A percentile compares a stretch with the other conserved stretches of the same genome.
These are phyloP conservation scores for Platycheirus albimanus DNA, from an alignment of 2,888 invertebrate genomes.

Conservation along the genomic window DNA sequence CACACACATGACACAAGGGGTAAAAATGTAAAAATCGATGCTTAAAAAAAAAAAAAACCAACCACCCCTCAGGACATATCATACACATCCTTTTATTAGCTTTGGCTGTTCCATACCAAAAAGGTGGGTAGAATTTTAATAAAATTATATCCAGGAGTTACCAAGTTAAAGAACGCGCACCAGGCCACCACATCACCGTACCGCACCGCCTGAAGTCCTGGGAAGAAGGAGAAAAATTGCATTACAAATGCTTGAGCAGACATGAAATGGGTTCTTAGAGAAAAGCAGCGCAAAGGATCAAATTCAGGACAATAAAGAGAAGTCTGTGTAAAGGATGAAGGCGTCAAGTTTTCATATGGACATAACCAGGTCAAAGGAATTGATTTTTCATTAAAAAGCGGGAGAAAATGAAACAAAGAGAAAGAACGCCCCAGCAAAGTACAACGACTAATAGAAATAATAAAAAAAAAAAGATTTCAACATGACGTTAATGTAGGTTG, in stretches of 20 bases:
- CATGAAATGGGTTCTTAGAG: slow-evolving; percentile 14
- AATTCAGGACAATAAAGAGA: slow-evolving; percentile 6
- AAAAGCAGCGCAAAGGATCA: background rate
- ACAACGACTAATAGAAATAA: slow-evolving; percentile 3
- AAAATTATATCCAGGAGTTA: slow-evolving; percentile 36
- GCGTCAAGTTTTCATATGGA: slow-evolving; percentile 67
- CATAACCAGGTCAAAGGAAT: slow-evolving; percentile 73
- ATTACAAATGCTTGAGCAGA: slow-evolving; percentile 58
- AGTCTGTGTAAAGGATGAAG: slow-evolving; percentile 33
- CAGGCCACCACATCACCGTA: background rate
- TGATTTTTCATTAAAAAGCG: slow-evolving; percentile 68
- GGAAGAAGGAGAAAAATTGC: slow-evolving; percentile 48
- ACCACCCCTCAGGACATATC: background rate
- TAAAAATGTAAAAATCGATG: slow-evolving; percentile 66
- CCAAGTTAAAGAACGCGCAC: background rate
- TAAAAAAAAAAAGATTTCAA: slow-evolving; percentile 18
- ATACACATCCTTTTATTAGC: slow-evolving; percentile 23
- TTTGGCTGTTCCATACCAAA: background rate
- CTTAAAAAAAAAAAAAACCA: background rate
- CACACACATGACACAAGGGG: background rate
- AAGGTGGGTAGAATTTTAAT: slow-evolving; percentile 54
- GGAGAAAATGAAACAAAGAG: slow-evolving; percentile 5
- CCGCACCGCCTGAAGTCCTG: slow-evolving; percentile 5
- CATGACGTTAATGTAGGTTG: slow-evolving; percentile 67
- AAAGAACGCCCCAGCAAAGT: background rate